Evolutionary conservation across 2,888 invertebrate genomes (phyloP), one percentile per base, ranked within the genome.

Genomic region (Plagodis pulveraria): DNA sequence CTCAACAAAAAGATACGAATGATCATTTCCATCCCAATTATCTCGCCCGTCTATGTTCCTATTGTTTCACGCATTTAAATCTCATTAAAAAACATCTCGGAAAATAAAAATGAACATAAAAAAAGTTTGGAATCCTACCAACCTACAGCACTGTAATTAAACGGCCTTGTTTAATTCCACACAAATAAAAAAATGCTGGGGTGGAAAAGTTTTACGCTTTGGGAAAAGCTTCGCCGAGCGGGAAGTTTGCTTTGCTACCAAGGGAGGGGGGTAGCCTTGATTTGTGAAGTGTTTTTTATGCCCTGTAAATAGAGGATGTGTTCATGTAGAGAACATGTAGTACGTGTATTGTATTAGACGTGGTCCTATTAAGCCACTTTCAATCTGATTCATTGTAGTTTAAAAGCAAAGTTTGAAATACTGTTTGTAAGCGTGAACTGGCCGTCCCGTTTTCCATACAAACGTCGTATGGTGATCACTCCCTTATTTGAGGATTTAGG

Each of bases 21-120:
- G 12, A 49, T 58, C 44, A 58, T 58, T 58, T 53, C 49, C 58
- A 53, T 53, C 35, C n/a, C 41, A 12, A 45, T 53, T 53, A 52
- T 49, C 22, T 45, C 32, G 33, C 8, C 47, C 10, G 40, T 38
- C 44, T 4, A 42, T 32, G 50, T 8, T 50, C 34, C n/a, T 56
- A 44, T 50, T 51, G 36, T 42, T 44, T 53, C 40, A 7, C 7
- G 43, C 22, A 32, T 36, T 43, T 12, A 34, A 51, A 36, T 42
- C 12, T 34, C 35, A 50, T 12, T 42, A 42, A 46, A 42, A 56
- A 41, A 40, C 40, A 50, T 50, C 40, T 40, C 11, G 34, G 22
- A 11, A 32, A 42, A 41, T 41, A 41, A 41, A 41, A 41, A 41
- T 41, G 22, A 4, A 22, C 22, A 22, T 22, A 22, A 22, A 22